These are phyloP conservation scores for Carettochelys insculpta DNA, from an alignment of 2,113 vertebrate genomes.

Conservation along the genomic window DNA sequence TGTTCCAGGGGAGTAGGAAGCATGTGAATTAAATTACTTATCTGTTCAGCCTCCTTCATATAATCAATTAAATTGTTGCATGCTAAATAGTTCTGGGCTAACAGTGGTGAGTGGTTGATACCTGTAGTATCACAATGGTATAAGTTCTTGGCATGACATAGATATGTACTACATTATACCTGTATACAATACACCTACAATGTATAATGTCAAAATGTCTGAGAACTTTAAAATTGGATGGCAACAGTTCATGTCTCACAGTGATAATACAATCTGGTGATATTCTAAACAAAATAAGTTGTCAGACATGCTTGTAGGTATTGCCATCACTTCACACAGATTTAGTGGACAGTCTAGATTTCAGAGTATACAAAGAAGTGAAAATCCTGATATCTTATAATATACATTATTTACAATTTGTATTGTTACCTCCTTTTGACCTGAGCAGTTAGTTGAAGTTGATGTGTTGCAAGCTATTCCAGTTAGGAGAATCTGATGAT, in stretches of 20 bases:
- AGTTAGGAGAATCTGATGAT: not conserved
- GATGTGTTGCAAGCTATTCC: not conserved
- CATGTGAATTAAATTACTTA: not conserved
- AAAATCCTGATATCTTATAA: not conserved
- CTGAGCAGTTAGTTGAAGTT: not conserved
- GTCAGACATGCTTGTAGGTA: not conserved
- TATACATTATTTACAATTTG: not conserved
- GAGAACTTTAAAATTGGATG: not conserved
- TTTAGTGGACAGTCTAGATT: not conserved
- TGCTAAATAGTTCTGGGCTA: not conserved
- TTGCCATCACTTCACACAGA: not conserved
- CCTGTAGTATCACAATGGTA: not conserved
- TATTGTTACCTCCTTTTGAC: not conserved
- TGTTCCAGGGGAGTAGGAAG: not conserved
- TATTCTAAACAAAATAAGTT: not conserved
- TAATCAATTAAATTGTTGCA: not conserved
- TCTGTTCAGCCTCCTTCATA: not conserved
- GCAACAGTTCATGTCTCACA: not conserved
- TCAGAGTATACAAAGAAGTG: not conserved
- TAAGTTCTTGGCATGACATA: not conserved
- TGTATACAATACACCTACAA: not conserved
- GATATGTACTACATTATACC: not conserved
- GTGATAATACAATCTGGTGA: not conserved
- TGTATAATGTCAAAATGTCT: not conserved
- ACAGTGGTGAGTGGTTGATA: not conserved